Evolutionary conservation across 1,140 invertebrate genomes (phyloP).

Genomic region (Polypedilum vanderplanki): DNA sequence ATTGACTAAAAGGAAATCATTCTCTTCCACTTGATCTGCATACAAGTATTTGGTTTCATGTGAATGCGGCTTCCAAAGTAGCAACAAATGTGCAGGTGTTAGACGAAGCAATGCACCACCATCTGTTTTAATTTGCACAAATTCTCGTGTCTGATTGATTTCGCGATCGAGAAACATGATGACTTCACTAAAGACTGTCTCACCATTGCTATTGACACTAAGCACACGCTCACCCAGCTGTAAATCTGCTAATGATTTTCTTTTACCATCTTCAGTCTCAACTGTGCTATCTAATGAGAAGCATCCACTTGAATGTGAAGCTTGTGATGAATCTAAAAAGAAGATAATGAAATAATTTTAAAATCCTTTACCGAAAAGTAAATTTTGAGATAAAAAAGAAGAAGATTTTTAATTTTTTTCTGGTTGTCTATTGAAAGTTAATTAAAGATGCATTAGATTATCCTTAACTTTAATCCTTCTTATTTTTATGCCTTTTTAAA

Average conservation of each 20-base stretch:
- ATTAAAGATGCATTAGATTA: conserved; percentile 28
- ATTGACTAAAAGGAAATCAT: conserved; percentile 46
- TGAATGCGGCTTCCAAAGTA: conserved; percentile 41
- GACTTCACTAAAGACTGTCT: conserved; percentile 74
- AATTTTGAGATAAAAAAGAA: conserved; percentile 12
- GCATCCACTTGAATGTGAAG: conserved; percentile 72
- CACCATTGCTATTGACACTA: conserved; percentile 59
- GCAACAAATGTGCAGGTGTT: conserved; percentile 78
- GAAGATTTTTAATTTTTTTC: background rate
- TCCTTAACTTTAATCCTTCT: background rate
- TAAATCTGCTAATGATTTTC: conserved; percentile 61
- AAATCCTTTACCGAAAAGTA: background rate
- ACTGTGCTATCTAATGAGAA: conserved; percentile 65
- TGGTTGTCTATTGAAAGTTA: background rate
- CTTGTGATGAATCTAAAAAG: conserved; percentile 83
- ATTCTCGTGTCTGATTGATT: conserved; percentile 56
- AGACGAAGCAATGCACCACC: conserved; percentile 64
- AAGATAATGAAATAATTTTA: conserved; percentile 30
- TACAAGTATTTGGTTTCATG: conserved; percentile 47
- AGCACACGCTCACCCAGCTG: conserved; percentile 71
- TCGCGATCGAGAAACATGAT: conserved; percentile 82
- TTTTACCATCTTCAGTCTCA: conserved; percentile 47
- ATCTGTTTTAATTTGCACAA: conserved; percentile 62
- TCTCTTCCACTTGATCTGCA: conserved; percentile 51
- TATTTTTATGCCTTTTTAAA: background rate